These are phyloP conservation scores for Hirtodrosophila trivittata DNA, from an alignment of 2,888 invertebrate species.

Conservation along the genomic window DNA sequence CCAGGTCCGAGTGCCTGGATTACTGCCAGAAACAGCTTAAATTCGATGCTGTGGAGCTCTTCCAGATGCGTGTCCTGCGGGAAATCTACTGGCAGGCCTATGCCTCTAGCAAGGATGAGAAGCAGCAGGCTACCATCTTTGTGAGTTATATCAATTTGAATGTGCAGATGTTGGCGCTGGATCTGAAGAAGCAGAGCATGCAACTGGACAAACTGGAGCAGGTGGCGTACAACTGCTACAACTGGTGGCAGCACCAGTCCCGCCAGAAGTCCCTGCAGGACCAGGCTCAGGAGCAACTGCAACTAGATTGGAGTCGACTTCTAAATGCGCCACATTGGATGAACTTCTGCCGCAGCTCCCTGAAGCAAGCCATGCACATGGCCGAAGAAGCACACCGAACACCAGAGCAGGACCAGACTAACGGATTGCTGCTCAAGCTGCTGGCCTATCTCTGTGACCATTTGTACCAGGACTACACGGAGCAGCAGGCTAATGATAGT, in stretches of 20 bases:
- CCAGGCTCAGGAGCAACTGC: not conserved
- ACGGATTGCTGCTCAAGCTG: conserved; percentile 85
- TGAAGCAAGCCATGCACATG: conserved; percentile 87
- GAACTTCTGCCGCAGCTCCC: conserved; percentile 86
- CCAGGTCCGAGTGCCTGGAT: conserved; percentile 85
- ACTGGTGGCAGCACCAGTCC: conserved; percentile 60
- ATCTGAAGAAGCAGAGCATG: conserved; percentile 84
- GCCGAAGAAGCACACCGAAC: conserved; percentile 74
- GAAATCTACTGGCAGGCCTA: conserved; percentile 85
- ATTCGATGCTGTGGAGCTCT: conserved; percentile 86
- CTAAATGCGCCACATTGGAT: conserved; percentile 85
- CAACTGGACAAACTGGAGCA: conserved; percentile 84
- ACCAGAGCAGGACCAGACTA: conserved; percentile 67
- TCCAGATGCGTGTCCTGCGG: conserved; percentile 86
- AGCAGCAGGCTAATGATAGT: not conserved
- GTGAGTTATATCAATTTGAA: conserved; percentile 85
- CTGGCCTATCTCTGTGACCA: conserved; percentile 86
- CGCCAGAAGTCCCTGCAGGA: not conserved
- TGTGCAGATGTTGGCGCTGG: conserved; percentile 84
- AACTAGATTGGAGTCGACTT: conserved; percentile 72
- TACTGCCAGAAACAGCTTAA: conserved; percentile 87
- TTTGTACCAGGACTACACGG: conserved; percentile 85
- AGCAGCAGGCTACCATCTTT: conserved; percentile 83
- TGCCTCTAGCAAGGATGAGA: conserved; percentile 67
- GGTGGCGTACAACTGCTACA: conserved; percentile 82